A percentile compares a stretch with the other conserved stretches of the same genome.
These are phyloP conservation scores for Falcunculus frontatus DNA, from an alignment of 2,113 vertebrate species.

Conservation along the genomic window DNA sequence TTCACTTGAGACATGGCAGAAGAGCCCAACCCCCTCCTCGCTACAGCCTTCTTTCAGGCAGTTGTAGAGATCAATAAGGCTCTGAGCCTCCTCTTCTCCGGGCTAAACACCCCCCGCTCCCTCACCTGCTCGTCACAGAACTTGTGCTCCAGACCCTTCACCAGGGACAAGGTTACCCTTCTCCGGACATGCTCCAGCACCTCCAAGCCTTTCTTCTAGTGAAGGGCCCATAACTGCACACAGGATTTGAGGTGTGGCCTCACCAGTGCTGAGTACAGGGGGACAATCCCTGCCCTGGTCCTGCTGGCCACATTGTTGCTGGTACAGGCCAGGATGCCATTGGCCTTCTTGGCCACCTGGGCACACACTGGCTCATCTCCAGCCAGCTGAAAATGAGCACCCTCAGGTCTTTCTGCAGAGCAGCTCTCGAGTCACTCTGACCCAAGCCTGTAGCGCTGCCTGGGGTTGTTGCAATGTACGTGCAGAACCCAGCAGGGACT, in stretches of 20 bases:
- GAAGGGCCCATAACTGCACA: background rate
- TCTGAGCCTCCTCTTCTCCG: background rate
- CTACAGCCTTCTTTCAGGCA: background rate
- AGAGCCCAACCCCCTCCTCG: background rate
- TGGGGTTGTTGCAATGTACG: too few relatives aligned
- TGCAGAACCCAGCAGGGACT: background rate
- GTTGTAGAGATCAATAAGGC: background rate
- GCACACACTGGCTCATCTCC: rapidly evolving
- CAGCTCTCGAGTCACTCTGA: background rate
- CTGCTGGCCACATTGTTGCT: background rate
- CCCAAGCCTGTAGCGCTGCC: background rate
- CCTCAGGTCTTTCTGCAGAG: background rate
- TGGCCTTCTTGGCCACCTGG: background rate
- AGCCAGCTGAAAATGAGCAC: background rate
- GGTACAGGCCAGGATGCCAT: background rate
- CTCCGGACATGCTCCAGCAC: background rate
- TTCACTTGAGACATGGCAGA: background rate
- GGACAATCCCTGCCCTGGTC: background rate
- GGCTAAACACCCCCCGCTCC: background rate
- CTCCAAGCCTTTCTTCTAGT: background rate
- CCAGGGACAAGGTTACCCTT: background rate
- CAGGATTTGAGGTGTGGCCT: background rate
- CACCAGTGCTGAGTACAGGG: rapidly evolving
- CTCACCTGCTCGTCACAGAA: background rate
- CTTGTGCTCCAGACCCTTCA: background rate